Conservation (phyloP, 1,140 invertebrate species). For the Lasioglossum albipes region DNA sequence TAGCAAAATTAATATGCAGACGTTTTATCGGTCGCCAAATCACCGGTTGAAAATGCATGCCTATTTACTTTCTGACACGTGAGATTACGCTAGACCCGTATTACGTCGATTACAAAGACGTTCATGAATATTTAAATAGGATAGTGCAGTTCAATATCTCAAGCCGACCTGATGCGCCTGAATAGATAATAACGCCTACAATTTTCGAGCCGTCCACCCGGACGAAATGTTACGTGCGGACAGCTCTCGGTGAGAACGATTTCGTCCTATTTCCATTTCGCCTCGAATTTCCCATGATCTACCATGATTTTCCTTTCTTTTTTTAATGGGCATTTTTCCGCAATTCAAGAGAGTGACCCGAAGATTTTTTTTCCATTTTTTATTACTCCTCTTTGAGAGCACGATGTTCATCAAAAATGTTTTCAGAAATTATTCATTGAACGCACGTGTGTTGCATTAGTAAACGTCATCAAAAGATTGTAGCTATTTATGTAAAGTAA, state of each 20-base stretch:
- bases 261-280: constrained; percentile 23
- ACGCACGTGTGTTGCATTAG: no score
- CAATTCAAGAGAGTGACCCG: background rate
- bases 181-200: constrained; percentile 62
- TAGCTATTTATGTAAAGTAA: no score
- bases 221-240: constrained; percentile 41
- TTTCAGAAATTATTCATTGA: no score
- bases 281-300: background rate
- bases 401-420: no score
- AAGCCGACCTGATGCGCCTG: constrained; percentile 51
- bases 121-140: constrained; percentile 68
- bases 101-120: constrained; percentile 67
- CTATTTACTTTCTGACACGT: constrained; percentile 65
- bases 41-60: constrained; percentile 53
- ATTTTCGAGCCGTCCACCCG: constrained; percentile 55
- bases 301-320: background rate
- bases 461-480: no score
- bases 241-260: constrained; percentile 36
- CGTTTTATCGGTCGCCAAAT: constrained; percentile 21
- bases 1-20: constrained; percentile 37
- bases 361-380: background rate
- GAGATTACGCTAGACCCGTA: constrained; percentile 63
- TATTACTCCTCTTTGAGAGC: background rate
- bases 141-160: constrained; percentile 66
- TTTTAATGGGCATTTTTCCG: background rate